Conservation (phyloP, 2,888 invertebrate genomes). For the Crossocerus cetratus region DNA sequence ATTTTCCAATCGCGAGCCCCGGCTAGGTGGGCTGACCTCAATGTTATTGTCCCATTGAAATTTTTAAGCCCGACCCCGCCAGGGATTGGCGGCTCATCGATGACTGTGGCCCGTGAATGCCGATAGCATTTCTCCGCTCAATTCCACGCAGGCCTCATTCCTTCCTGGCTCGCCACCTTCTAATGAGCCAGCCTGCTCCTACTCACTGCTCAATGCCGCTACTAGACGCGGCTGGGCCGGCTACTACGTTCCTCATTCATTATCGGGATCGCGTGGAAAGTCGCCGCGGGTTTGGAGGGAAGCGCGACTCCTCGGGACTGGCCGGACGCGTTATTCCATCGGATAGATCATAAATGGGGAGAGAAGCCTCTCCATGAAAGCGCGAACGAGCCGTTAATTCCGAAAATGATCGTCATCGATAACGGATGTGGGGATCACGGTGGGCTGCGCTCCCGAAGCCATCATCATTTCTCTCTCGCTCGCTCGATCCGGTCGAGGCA, state of each 20-base stretch:
- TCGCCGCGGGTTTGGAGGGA: background rate
- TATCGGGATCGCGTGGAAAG: background rate
- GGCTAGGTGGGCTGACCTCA: background rate
- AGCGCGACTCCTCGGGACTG: background rate
- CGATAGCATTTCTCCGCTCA: background rate
- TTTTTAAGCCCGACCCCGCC: background rate
- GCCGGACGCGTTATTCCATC: background rate
- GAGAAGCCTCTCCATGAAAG: background rate
- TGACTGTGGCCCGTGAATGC: background rate
- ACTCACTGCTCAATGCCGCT: too few relatives aligned
- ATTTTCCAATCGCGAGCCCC: slow-evolving; percentile 2
- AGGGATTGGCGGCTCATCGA: background rate
- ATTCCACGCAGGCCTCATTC: too few relatives aligned
- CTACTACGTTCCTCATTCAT: too few relatives aligned
- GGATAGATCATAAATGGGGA: background rate
- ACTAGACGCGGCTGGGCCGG: too few relatives aligned
- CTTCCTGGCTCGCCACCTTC: too few relatives aligned
- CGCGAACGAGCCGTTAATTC: background rate
- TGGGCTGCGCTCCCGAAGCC: slow-evolving; percentile 2
- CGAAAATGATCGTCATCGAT: background rate
- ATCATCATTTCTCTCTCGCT: background rate
- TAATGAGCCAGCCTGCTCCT: too few relatives aligned
- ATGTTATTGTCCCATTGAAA: slow-evolving; percentile 7
- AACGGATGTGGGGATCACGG: background rate
- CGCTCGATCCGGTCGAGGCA: too few relatives aligned